Evolutionary conservation across 1,140 invertebrate species (phyloP).

Genomic region (Muscidifurax raptorellus): DNA sequence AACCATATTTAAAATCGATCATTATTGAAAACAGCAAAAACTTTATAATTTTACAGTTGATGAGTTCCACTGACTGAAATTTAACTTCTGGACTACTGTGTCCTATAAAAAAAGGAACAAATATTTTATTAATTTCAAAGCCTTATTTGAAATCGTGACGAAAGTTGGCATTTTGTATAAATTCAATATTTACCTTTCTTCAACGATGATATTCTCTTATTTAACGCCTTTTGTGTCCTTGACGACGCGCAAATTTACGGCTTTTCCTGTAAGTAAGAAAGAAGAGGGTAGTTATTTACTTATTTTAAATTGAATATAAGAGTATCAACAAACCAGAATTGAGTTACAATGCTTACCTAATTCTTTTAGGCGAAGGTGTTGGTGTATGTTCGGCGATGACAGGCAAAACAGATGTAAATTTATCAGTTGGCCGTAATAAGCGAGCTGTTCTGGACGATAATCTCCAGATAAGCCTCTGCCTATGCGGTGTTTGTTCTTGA

Average conservation of each 20-base stretch:
- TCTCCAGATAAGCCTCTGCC: conserved; percentile 85
- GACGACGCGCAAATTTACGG: conserved; percentile 69
- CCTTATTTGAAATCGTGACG: conserved; percentile 7
- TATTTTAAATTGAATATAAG: conserved; percentile 34
- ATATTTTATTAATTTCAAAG: conserved; percentile 14
- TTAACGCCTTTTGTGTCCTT: conserved; percentile 71
- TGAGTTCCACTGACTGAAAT: conserved; percentile 21
- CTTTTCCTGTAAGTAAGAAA: conserved; percentile 63
- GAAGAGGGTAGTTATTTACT: conserved; percentile 10
- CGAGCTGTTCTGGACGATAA: conserved; percentile 81
- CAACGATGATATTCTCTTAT: conserved; percentile 41
- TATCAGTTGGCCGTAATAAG: conserved; percentile 84
- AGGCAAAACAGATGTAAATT: conserved; percentile 82
- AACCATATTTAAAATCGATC: conserved; percentile 7
- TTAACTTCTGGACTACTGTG: conserved; percentile 27
- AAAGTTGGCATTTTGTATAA: conserved; percentile 2
- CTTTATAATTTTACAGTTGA: conserved; percentile 18
- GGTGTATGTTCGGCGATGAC: conserved; percentile 83
- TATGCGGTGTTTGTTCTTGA: conserved; percentile 81
- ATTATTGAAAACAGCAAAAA: conserved; percentile 28
- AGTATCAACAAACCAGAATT: background rate
- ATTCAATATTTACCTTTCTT: conserved; percentile 51
- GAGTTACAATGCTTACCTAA: conserved; percentile 68
- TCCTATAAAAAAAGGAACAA: conserved; percentile 32
- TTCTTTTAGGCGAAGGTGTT: conserved; percentile 75